These are phyloP conservation scores for Channa argus DNA, from an alignment of 2,113 vertebrate species.

Conservation along the genomic window DNA sequence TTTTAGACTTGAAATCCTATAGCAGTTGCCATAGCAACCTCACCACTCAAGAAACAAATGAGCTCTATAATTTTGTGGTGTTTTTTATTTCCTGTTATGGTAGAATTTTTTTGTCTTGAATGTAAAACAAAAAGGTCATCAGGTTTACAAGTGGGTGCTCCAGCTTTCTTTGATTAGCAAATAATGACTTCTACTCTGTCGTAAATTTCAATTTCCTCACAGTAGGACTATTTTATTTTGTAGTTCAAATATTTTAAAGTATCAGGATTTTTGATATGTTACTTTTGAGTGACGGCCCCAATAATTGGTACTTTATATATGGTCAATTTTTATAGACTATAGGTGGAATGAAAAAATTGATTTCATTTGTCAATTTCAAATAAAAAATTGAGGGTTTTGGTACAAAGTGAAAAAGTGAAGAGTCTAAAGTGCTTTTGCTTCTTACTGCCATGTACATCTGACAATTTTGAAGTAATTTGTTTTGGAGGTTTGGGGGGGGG, in stretches of 20 bases:
- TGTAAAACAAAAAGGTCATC: conserved; percentile 77
- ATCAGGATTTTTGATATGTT: conserved; percentile 18
- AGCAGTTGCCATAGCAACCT: conserved; percentile 48
- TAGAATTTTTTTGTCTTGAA: conserved; percentile 73
- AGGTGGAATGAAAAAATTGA: conserved; percentile 31
- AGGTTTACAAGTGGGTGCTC: conserved; percentile 74
- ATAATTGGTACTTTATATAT: conserved; percentile 69
- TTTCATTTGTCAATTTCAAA: conserved; percentile 55
- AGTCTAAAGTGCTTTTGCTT: conserved; percentile 75
- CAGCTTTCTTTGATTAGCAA: conserved; percentile 69
- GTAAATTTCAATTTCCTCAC: conserved; percentile 12
- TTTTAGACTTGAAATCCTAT: conserved; percentile 43
- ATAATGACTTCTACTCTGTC: conserved; percentile 23
- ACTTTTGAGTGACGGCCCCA: conserved; percentile 43
- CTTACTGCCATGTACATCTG: conserved; percentile 65
- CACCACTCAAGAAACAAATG: not conserved
- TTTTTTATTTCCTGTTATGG: conserved; percentile 25
- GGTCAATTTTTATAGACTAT: conserved; percentile 46
- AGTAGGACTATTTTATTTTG: conserved; percentile 50
- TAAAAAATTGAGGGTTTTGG: conserved; percentile 44
- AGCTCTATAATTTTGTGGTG: conserved; percentile 4
- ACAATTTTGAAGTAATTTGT: conserved; percentile 61
- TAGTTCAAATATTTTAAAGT: conserved; percentile 43
- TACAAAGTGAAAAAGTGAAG: conserved; percentile 60
- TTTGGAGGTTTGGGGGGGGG: conserved; percentile 47